phyloP scores from a whole-genome alignment of 1,140 invertebrate species.

The Lucilia cuprina region DNA sequence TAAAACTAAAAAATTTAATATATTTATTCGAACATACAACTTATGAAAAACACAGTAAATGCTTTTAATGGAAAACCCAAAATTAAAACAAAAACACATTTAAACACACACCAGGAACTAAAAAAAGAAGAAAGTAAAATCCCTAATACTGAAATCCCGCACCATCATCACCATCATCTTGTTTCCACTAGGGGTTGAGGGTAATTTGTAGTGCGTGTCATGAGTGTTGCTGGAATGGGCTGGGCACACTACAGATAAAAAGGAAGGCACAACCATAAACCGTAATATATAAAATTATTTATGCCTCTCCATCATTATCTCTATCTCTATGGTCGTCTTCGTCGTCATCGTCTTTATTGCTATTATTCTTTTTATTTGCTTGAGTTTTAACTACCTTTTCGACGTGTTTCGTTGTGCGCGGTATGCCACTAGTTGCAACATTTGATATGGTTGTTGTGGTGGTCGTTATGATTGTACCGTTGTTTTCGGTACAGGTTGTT shows the following conservation, averaged over 20 bases:
- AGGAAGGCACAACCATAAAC: neutral
- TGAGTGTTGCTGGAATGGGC: too few relatives aligned
- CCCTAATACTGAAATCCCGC: neutral
- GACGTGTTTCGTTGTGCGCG: constrained; percentile 29
- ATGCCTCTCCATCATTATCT: neutral
- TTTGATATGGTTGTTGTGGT: constrained; percentile 57
- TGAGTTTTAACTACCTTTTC: constrained; percentile 26
- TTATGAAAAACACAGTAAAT: too few relatives aligned
- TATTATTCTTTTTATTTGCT: constrained; percentile 43
- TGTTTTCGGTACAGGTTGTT: constrained; percentile 48
- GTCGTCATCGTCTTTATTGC: too few relatives aligned
- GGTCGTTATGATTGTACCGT: constrained; percentile 53
- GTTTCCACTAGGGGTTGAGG: too few relatives aligned
- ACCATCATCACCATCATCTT: neutral
- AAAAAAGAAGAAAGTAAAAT: neutral
- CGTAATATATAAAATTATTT: neutral
- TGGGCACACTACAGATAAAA: neutral
- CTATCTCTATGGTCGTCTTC: constrained; percentile 47
- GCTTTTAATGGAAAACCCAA: too few relatives aligned
- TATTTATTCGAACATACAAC: too few relatives aligned
- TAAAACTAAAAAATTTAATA: too few relatives aligned
- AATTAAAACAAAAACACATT: too few relatives aligned
- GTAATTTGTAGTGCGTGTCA: too few relatives aligned
- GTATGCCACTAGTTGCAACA: constrained; percentile 57
- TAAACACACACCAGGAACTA: too few relatives aligned